Base-by-base conservation (phyloP, 2,113 vertebrate genomes). In the Heloderma charlesbogerti region DNA sequence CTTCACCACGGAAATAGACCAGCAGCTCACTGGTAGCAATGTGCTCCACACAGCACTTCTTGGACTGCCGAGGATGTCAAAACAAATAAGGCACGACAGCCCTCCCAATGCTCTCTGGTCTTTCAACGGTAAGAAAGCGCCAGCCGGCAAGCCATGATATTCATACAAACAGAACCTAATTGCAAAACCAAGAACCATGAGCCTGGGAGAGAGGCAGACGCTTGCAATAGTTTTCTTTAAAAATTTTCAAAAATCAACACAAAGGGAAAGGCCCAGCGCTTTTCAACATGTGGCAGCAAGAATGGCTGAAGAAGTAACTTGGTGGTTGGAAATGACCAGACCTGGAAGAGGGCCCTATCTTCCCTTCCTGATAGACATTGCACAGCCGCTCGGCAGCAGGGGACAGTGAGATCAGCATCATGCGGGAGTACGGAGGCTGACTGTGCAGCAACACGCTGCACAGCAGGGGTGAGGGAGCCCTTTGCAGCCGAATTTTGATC, bases 121-220 rank as follows among this genome's bases (percentile, higher is more conserved):
- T 92, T 92, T 81, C 37, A 90, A 88, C 75, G 29, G 16, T 67
- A 91, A 88, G 87, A 74, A 54, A 91, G 6, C 15, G 91, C 51
- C 91, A 87, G 84, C 22, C 93, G 90, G 78, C 74, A 90, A 92
- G 71, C 63, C 94, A 79, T 81, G 87, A 4, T 12, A 90, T 91
- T 93, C 72, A 89, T 86, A 93, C 12, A 92, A 67, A 91, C 37
- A 78, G 31, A 29, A 86, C 66, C 4, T 83, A 37, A 66, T 75
- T 54, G 84, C 67, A 92, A 12, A 85, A 67, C 77, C 63, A 85
- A 88, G 57, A 54, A 25, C 57, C 22, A 16, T 51, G 51, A 34
- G 16, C 29, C 40, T 51, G 15, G 60, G 71, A 75, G 37, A 77
- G 54, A 75, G 31, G 4, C 54, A 83, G 72, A n/a, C n/a, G 13